Conservation (phyloP, 2,797 vertebrate species). For the Cryptoblepharus egeriae region DNA sequence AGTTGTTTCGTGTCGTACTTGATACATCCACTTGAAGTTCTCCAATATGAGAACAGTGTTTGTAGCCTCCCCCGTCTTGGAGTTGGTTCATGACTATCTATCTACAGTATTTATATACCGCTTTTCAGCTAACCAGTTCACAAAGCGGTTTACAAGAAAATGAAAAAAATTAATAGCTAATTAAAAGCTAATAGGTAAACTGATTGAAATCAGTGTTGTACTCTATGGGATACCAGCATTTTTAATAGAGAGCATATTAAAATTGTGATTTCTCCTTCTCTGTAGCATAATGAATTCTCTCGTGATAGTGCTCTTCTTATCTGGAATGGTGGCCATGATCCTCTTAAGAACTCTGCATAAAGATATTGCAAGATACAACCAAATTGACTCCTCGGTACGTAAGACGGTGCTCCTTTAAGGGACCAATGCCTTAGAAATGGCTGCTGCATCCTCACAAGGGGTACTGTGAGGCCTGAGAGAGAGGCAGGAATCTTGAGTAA, state of each 20-base stretch:
- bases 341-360: slow-evolving; percentile 90
- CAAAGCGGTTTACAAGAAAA: too few relatives aligned
- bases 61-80: neutral
- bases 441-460: too few relatives aligned
- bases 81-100: too few relatives aligned
- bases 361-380: slow-evolving; percentile 93
- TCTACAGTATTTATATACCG: too few relatives aligned
- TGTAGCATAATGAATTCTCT: slow-evolving; percentile 93
- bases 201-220: too few relatives aligned
- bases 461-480: neutral
- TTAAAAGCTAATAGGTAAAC: too few relatives aligned
- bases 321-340: slow-evolving; percentile 92
- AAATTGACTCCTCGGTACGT: slow-evolving; percentile 81
- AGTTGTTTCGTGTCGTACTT: neutral
- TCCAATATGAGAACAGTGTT: neutral
- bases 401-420: slow-evolving; percentile 27
- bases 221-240: neutral
- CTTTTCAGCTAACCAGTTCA: too few relatives aligned
- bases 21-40: neutral
- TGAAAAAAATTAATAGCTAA: too few relatives aligned
- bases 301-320: slow-evolving; percentile 91
- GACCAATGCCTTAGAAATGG: neutral
- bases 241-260: slow-evolving; percentile 27
- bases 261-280: slow-evolving; percentile 48
- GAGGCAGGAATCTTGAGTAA: neutral